Base-by-base conservation (phyloP, 2,888 invertebrate genomes). In the Epinotia demarniana region DNA sequence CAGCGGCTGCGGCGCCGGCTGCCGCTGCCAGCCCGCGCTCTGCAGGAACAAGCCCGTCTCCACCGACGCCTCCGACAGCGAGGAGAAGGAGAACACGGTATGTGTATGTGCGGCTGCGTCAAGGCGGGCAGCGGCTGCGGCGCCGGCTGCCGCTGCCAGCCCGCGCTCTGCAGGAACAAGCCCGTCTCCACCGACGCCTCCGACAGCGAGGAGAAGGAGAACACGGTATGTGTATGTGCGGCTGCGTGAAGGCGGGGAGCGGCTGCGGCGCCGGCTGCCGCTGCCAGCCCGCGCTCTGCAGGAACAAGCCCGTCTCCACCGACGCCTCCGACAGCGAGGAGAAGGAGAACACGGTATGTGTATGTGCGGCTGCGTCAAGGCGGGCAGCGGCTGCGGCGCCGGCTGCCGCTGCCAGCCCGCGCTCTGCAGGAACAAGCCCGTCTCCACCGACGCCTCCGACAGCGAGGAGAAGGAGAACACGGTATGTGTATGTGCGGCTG, bases 301-400 rank as follows among this genome's bases (percentile, higher is more conserved):
- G 85, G 83, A 93, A 93, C 80, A 77, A 87, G 0, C 78, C 84
- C 0, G 67, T 72, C 8, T 80, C 80, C 3, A 86, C 87, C 0
- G 33, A 68, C 39, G 67, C 67, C 2, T 46, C 80, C 60, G 92
- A 90, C 18, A 84, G 84, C 67, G 92, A 93, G 5, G 92, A 93
- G 58, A 93, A 93, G 3, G 81, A 46, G 19, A 74, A 63, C 23
- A 70, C 57, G 55, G 67, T 67, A 6, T 39, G 67, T n/a, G n/a
- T n/a, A 83, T 95, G 70, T 96, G 96, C 86, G 93, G 95, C 19
- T 96, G 96, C 78, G 92, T 94, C 6, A 96, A 95, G 87, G 82
- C 92, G 1, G 89, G 86, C 3, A 80, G 81, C 55, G 83, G 84
- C 0, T 96, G 96, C 81, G 83, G 89, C 0, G 23, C 27, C 39